A percentile compares a stretch with the other conserved stretches of the same genome.
These are phyloP conservation scores for Drosophila emarginata DNA, from an alignment of 2,888 invertebrate species.

Conservation along the genomic window DNA sequence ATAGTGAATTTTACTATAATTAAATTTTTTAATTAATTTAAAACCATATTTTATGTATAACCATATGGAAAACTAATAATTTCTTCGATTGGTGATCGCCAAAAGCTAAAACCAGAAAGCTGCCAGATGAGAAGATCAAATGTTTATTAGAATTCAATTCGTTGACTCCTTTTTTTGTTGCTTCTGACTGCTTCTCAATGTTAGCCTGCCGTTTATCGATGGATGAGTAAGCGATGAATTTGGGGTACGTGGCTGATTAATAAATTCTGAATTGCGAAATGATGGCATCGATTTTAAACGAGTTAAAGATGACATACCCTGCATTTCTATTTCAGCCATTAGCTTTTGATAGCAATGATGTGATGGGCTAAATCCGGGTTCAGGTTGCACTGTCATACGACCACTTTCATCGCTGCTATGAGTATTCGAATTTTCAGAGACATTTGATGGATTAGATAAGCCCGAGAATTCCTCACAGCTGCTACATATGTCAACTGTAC, in stretches of 20 bases:
- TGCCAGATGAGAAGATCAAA: too few species aligned
- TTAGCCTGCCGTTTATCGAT: not conserved
- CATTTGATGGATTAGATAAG: not conserved
- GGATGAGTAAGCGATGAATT: not conserved
- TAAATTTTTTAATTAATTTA: too few species aligned
- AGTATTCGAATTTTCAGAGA: not conserved
- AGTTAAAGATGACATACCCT: not conserved
- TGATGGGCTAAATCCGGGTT: slow-evolving; percentile 42
- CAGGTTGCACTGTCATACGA: slow-evolving; percentile 49
- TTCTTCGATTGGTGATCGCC: not conserved
- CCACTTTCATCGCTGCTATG: not conserved
- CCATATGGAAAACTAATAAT: not conserved
- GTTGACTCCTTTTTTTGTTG: not conserved
- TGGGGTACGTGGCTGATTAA: not conserved
- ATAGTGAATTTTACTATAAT: too few species aligned
- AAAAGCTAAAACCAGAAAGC: not conserved
- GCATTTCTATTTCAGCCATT: slow-evolving; percentile 21
- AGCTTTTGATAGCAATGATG: slow-evolving; percentile 62
- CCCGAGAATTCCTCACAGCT: slow-evolving; percentile 3
- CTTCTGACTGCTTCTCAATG: not conserved
- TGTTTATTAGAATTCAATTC: not conserved
- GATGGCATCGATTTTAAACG: not conserved
- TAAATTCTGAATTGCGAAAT: not conserved
- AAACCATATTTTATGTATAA: too few species aligned
- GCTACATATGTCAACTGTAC: not conserved